Conservation (phyloP, 2,888 invertebrate genomes). For the Hoplodrina blanda region DNA sequence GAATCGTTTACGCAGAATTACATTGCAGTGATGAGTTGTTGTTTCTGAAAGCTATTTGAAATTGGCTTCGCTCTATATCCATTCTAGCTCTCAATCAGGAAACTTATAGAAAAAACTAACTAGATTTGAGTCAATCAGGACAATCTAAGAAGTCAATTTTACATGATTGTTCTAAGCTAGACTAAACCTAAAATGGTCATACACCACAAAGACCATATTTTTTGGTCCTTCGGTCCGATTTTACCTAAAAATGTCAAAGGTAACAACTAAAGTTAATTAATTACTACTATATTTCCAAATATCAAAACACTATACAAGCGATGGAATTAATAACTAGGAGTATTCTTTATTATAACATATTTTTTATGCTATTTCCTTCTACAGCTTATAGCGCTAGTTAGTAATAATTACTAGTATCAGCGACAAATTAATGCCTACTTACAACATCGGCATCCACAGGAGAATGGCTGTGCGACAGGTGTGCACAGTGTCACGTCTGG, state of each 20-base stretch:
- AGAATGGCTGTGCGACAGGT: conserved; percentile 55
- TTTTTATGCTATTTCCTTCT: too few relatives aligned
- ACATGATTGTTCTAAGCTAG: too few relatives aligned
- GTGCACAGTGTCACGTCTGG: conserved; percentile 39
- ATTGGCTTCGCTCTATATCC: too few relatives aligned
- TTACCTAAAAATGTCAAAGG: neutral
- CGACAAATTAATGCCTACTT: conserved; percentile 24
- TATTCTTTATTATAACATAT: too few relatives aligned
- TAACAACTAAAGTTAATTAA: neutral
- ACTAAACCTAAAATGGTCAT: too few relatives aligned
- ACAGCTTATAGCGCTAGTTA: too few relatives aligned
- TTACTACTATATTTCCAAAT: neutral
- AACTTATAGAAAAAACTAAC: too few relatives aligned
- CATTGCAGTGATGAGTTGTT: neutral
- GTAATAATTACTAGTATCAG: neutral
- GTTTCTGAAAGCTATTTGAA: neutral
- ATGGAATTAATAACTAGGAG: conserved; percentile 5
- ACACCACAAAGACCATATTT: neutral
- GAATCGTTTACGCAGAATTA: conserved; percentile 1
- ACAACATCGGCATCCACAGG: conserved; percentile 38
- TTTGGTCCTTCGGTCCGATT: conserved; percentile 9
- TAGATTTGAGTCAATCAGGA: too few relatives aligned
- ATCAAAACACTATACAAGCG: conserved; percentile 1
- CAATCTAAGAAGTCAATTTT: too few relatives aligned
- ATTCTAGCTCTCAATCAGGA: neutral